Evolutionary conservation across 2,797 vertebrate species (phyloP), one percentile per base, ranked within the genome.

Genomic region (Lepus townsendii): DNA sequence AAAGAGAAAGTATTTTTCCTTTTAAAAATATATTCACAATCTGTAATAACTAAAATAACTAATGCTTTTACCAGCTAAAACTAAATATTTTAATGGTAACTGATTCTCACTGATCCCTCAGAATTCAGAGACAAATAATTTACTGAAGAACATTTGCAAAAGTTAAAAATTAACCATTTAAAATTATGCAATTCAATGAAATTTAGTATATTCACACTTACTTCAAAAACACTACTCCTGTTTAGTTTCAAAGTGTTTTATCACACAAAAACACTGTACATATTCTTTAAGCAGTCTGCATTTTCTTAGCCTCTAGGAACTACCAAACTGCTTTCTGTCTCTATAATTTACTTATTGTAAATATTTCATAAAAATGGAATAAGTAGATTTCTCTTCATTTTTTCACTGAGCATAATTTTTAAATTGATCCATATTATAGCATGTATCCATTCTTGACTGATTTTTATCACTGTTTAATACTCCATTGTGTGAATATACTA

Each of bases 291-390:
- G 4, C 16, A 60, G 14, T 75, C 35, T 76, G 62, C 11, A 30
- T 60, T 22, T 16, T 32, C 35, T 22, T 30, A 87, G 22, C 0
- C 1, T 10, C 17, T 27, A 22, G 16, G 2, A 65, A 82, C 68
- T 12, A 69, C 9, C 38, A 90, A 73, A 73, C 1, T 42, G 35
- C 30, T 89, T 82, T 76, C 16, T 75, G 9, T 73, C 2, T 30
- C 3, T 65, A n/a, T 30, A 7, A 87, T 65, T 47, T 73, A 57
- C 7, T 8, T 83, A 47, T n/a, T 57, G 9, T 78, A 20, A 8
- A 14, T 78, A 66, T 66, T 92, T 88, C 26, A 79, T 66, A 91
- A 16, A 84, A 76, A 84, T 65, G 57, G 42, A 75, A 60, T 50
- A 52, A 66, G 85, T 27, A 0, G n/a, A 54, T 54, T 54, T 72